Percentiles rank a stretch among this genome's conserved stretches.
These are phyloP conservation scores for Hirtodrosophila cameraria DNA, from an alignment of 2,888 invertebrate genomes.

Conservation along the genomic window DNA sequence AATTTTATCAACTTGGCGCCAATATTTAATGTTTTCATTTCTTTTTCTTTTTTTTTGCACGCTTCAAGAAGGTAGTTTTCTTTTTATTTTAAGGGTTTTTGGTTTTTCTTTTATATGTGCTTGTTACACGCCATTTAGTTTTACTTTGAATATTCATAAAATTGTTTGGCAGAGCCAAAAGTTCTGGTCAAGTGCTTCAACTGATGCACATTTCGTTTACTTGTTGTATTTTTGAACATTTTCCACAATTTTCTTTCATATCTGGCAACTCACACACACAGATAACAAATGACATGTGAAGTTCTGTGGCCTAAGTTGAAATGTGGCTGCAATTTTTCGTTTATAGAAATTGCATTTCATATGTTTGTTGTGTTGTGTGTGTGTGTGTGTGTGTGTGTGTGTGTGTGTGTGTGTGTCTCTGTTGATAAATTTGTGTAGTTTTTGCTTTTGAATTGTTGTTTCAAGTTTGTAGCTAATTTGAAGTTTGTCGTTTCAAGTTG, in stretches of 20 bases:
- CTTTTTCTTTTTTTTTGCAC: conserved; percentile 1
- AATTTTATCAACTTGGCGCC: conserved; percentile 77
- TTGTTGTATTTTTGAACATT: conserved; percentile 9
- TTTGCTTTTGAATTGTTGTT: conserved; percentile 35
- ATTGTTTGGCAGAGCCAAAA: conserved; percentile 44
- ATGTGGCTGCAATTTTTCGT: conserved; percentile 56
- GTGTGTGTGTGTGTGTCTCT: conserved; percentile 11
- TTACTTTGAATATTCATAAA: conserved; percentile 66
- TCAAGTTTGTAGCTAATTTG: conserved; percentile 59
- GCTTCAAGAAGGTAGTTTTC: conserved; percentile 8
- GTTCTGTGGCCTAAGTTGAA: conserved; percentile 55
- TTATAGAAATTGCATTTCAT: conserved; percentile 59
- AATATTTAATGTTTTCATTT: conserved; percentile 64
- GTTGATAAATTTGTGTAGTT: conserved; percentile 43
- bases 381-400: background rate
- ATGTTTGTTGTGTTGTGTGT: conserved; percentile 8
- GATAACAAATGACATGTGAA: conserved; percentile 44
- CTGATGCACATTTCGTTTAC: conserved; percentile 16
- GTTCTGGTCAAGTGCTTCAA: conserved; percentile 39
- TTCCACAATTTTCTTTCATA: conserved; percentile 25
- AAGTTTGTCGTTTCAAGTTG: conserved; percentile 56
- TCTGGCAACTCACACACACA: background rate
- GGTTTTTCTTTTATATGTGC: conserved; percentile 20
- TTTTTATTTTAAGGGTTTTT: conserved; percentile 15
- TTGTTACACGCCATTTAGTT: conserved; percentile 75